Conservation (phyloP, 2,888 invertebrate species). For the Leptinotarsa peninsularis region DNA sequence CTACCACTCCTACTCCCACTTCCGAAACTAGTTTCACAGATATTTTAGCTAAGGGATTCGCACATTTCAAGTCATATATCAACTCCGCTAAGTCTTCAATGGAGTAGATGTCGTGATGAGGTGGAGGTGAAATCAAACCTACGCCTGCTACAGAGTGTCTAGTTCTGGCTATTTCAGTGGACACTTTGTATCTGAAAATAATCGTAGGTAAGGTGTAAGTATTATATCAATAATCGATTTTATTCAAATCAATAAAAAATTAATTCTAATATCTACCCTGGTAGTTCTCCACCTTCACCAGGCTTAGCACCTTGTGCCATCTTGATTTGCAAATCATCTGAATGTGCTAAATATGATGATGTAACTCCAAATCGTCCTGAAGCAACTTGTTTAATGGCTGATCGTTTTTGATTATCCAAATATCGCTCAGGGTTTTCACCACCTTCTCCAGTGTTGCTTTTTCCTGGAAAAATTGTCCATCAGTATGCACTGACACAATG, state of each 20-base stretch:
- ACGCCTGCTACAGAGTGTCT: constrained; percentile 97
- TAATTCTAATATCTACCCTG: constrained; percentile 68
- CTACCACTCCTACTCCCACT: constrained; percentile 92
- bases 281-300: constrained; percentile 98
- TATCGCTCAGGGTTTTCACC: constrained; percentile 83
- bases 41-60: constrained; percentile 94
- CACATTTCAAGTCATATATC: constrained; percentile 97
- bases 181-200: constrained; percentile 77
- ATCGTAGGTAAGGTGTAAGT: not conserved
- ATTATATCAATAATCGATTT: not conserved
- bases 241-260: not conserved
- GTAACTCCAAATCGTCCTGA: constrained; percentile 99
- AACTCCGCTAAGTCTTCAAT: constrained; percentile 98
- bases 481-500: not conserved
- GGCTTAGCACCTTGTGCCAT: constrained; percentile 99
- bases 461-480: constrained; percentile 80
- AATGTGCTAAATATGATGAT: constrained; percentile 95
- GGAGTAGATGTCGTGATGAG: constrained; percentile 99
- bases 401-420: constrained; percentile 80
- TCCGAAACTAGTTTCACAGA: constrained; percentile 99
- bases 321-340: constrained; percentile 98
- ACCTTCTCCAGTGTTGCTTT: constrained; percentile 99
- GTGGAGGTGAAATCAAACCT: constrained; percentile 97
- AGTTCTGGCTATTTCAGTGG: constrained; percentile 93
- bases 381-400: constrained; percentile 98